phyloP scores from a whole-genome alignment of 2,113 vertebrate species.

The Cnemophilus loriae region DNA sequence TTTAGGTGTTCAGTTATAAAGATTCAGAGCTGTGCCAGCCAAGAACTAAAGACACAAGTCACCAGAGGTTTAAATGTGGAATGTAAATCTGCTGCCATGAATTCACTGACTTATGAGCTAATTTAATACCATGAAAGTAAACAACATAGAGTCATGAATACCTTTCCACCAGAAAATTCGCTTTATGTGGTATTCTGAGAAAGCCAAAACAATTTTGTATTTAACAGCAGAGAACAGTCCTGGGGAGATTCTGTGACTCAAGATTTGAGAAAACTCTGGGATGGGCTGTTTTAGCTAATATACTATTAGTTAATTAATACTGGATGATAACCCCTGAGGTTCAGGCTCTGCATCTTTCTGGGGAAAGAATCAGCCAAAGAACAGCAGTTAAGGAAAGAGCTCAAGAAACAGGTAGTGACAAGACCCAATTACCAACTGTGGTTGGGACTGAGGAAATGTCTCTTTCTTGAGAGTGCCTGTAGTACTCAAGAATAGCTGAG shows the following conservation, averaged over 20 bases:
- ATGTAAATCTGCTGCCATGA: neutral
- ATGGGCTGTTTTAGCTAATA: neutral
- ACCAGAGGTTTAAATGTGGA: neutral
- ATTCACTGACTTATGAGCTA: neutral
- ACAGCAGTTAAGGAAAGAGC: neutral
- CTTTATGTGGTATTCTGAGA: neutral
- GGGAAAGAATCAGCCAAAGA: neutral
- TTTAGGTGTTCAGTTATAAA: neutral
- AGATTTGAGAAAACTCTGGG: neutral
- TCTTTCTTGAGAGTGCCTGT: neutral
- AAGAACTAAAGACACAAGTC: neutral
- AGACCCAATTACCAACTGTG: neutral
- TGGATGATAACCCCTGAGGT: neutral
- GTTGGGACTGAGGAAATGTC: neutral
- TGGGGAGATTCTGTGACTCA: neutral
- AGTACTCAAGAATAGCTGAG: neutral
- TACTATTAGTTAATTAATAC: neutral
- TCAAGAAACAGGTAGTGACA: neutral
- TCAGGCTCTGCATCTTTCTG: neutral
- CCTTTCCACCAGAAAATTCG: neutral
- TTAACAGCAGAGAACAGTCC: neutral
- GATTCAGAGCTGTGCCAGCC: neutral
- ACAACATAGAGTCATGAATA: neutral
- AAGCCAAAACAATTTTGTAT: neutral
- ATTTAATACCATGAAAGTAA: neutral